Base-by-base conservation (phyloP, 2,113 vertebrate species). In the Sceloporus undulatus region DNA sequence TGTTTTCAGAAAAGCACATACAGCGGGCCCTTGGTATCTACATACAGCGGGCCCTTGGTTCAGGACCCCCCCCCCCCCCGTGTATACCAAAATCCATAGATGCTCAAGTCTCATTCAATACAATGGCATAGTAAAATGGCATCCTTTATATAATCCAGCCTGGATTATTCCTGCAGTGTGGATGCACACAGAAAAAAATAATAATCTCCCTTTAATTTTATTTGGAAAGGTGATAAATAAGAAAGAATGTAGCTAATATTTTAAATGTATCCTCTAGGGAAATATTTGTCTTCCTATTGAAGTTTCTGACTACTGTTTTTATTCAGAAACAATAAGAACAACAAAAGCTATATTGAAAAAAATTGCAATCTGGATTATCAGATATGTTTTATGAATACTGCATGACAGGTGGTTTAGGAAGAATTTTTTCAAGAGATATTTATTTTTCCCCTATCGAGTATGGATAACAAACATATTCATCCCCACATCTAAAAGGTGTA, bases 201-300 rank as follows among this genome's bases (percentile, higher is more conserved):
- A 19, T 42, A 25, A 7, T 38, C 6, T 73, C 9, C 54, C 38
- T 2, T 42, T 54, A 54, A 73, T 84, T 84, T 84, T 74, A 29
- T 14, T 83, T 70, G 19, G 13, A 29, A 5, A 70, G 1, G 52
- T 40, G 40, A 9, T 25, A 80, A 27, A 38, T 54, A 38, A 27
- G 66, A 23, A 80, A 19, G 85, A 88, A 92, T 25, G 81, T 92
- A 92, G 89, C 91, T 78, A 94, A 93, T 89, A 74, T 27, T 93
- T 90, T 92, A 91, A 93, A 86, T 42, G 79, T 92, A 90, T 92
- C 9, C 89, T 80, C 18, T 91, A 65, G 91, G 89, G 90, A 96
- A 89, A 92, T 92, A 68, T 88, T 9, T 88, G 80, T 87, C 78
- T 91, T 86, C 34, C 92, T 86, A 90, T 85, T 94, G 88, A 91